Evolutionary conservation across 1,140 invertebrate genomes (phyloP).

Genomic region (Triops longicaudatus): DNA sequence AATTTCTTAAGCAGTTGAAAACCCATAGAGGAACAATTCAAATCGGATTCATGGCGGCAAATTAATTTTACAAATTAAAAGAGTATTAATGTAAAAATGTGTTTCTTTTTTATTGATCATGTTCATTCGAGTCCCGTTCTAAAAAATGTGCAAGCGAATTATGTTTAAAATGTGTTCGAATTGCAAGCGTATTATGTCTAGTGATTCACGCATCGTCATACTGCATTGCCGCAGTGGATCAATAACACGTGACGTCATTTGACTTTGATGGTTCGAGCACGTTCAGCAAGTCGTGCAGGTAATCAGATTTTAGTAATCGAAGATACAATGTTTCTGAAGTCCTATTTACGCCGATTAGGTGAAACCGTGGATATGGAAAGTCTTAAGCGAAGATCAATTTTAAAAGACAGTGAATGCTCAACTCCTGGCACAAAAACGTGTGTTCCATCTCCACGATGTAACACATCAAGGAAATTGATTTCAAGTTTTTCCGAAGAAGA

Average conservation of each 20-base stretch:
- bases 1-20: no score
- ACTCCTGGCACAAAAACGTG: neutral
- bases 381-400: neutral
- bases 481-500: neutral
- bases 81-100: neutral
- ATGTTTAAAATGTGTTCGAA: no score
- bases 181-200: neutral
- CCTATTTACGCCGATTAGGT: neutral
- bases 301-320: no score
- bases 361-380: neutral
- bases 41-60: no score
- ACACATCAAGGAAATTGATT: neutral
- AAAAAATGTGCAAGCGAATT: no score
- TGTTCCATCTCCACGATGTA: neutral
- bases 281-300: no score
- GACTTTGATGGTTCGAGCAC: no score
- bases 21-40: no score
- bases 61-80: neutral
- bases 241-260: neutral
- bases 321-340: no score
- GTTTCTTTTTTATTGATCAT: neutral
- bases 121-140: neutral
- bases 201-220: neutral
- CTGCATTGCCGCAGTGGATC: neutral
- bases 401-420: neutral